Base-by-base conservation (phyloP, 2,113 vertebrate genomes). In the Nesogale talazaci region DNA sequence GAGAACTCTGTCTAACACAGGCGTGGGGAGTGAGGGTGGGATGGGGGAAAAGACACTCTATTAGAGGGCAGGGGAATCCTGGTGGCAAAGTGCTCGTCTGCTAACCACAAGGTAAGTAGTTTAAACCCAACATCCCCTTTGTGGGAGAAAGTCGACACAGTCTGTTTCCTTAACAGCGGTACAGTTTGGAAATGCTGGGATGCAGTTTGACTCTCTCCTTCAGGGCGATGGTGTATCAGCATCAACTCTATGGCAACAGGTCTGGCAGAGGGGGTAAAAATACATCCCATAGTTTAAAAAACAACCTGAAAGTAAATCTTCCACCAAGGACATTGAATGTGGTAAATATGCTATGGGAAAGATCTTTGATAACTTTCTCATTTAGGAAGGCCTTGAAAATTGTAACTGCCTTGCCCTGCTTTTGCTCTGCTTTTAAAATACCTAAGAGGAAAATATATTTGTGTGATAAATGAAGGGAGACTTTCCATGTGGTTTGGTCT, bases 231-330 rank as follows among this genome's bases (percentile, higher is more conserved):
- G 22, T 65, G 10, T 19, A 11, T 23, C 70, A 72, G 9, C 34
- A 16, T 1, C 70, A 72, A 34, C 12, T 4, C 23, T 19, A 61
- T 20, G 46, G 46, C 46, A 7, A 61, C 59, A 61, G 22, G 19
- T 22, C 4, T 96, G 89, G 61, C 57, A 89, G 81, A 65, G 77
- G 75, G 96, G 88, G 34, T 19, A 83, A 95, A 52, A 92, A 20
- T 94, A 20, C 78, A 81, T 94, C 94, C 82, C 42, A 76, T 10
- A 38, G 27, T 76, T 86, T 90, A 96, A 78, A 96, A 40, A 95
- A 92, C 83, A 29, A 17, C 9, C 12, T 69, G 80, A 29, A 89
- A 91, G 80, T 78, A 94, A 25, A 84, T 94, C 80, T 94, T 63
- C 61, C 25, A 83, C 0, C 0, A 6, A 72, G 36, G 83, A 88